Evolutionary conservation across 2,888 invertebrate species (phyloP).

Genomic region (Serrognathus titanus): DNA sequence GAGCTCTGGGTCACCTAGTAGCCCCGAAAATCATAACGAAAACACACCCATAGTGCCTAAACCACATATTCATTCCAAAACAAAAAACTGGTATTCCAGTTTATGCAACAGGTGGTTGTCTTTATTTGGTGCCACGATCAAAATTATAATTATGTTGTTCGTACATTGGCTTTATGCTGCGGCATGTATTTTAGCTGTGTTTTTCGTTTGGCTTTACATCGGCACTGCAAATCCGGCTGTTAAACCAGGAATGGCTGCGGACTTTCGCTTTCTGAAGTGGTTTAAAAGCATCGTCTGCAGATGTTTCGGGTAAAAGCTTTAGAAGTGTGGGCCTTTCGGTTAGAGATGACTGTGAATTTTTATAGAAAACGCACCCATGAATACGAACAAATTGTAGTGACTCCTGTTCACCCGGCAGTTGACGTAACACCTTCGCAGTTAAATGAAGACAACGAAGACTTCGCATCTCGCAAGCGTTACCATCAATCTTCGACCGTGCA

Average conservation of each 20-base stretch:
- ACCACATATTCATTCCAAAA: slow-evolving; percentile 78
- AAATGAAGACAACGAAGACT: slow-evolving; percentile 94
- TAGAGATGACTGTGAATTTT: slow-evolving; percentile 21
- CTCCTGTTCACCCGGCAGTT: slow-evolving; percentile 76
- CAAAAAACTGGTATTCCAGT: slow-evolving; percentile 91
- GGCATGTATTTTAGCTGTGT: slow-evolving; percentile 74
- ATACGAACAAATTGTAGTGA: slow-evolving; percentile 83
- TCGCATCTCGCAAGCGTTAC: slow-evolving; percentile 85
- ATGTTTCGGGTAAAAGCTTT: slow-evolving; percentile 66
- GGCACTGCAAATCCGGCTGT: slow-evolving; percentile 94
- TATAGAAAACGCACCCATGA: slow-evolving; percentile 72
- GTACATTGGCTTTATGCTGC: slow-evolving; percentile 93
- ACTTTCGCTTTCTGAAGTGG: slow-evolving; percentile 80
- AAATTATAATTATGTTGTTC: slow-evolving; percentile 85
- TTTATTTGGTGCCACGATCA: slow-evolving; percentile 80
- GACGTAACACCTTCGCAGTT: slow-evolving; percentile 80
- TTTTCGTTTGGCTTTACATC: slow-evolving; percentile 90
- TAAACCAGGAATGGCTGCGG: slow-evolving; percentile 83
- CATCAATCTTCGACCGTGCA: slow-evolving; percentile 86
- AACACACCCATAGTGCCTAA: slow-evolving; percentile 57
- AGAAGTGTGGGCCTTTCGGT: background rate
- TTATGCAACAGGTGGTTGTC: slow-evolving; percentile 95
- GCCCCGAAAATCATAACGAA: slow-evolving; percentile 43
- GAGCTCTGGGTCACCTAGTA: slow-evolving; percentile 40
- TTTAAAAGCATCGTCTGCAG: slow-evolving; percentile 67